Base-by-base conservation (phyloP, 2,888 invertebrate genomes). In the Aporophyla nigra region DNA sequence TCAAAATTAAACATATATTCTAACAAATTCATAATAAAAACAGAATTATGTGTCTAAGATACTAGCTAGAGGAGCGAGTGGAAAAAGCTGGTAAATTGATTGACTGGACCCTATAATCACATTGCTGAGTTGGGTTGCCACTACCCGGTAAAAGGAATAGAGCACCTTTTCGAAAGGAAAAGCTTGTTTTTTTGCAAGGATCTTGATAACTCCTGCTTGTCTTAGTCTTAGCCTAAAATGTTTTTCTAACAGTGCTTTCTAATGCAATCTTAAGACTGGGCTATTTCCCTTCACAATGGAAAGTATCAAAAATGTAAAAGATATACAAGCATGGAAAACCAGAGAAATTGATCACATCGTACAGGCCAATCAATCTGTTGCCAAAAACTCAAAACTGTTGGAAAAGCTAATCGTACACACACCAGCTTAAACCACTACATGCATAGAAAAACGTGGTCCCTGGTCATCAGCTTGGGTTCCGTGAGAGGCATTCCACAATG, bases 21-120 rank as follows among this genome's bases (percentile, higher is more conserved):
- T 40, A 58, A 59, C 58, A 61, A 9, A 5, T 65, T 51, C 19
- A 16, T 53, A 56, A 27, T 40, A 27, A 71, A 53, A 53, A 61
- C 14, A 5, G 16, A 54, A n/a, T 68, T 67, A 51, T 58, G 40
- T 51, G 53, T 27, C 19, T 51, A 9, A 59, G 56, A 51, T 75
- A 27, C 14, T 19, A 43, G 40, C 16, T 67, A 40, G 5, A 27
- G 10, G 21, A 56, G 27, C 16, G 70, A 24, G 5, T 51, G 5
- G 24, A 27, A 27, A 68, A 73, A 61, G 43, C 16, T 10, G n/a
- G 5, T n/a, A 76, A 5, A 59, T 33, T 59, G 59, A 33, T 33
- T 33, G 59, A 59, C 59, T 33, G 33, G 33, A 33, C 33, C 21
- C 33, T 33, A 21, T 33, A 2, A 59, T 33, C 21, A 59, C 59